Conservation (phyloP, 2,888 invertebrate genomes). For the Amiota mariae region DNA sequence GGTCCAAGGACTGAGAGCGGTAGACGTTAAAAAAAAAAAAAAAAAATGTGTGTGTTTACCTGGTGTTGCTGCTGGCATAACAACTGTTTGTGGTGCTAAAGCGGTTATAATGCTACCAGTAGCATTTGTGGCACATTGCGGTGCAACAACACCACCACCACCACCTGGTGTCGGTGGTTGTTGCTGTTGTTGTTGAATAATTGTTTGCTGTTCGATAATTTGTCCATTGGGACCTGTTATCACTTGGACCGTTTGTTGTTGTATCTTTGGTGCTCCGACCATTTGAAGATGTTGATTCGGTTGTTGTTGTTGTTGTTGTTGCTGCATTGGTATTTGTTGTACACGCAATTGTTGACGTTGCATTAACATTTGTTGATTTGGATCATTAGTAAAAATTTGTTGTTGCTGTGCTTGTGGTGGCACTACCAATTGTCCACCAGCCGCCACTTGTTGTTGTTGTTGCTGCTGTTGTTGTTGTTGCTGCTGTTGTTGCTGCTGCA, state of each 20-base stretch:
- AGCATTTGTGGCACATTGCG: no score
- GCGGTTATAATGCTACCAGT: conserved; percentile 56
- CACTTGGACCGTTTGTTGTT: conserved; percentile 68
- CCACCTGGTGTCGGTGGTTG: conserved; percentile 50
- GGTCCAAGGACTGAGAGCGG: no score
- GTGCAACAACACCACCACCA: conserved; percentile 40
- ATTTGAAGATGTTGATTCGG: conserved; percentile 37
- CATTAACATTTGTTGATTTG: conserved; percentile 70
- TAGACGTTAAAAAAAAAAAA: no score
- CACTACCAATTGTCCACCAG: not conserved
- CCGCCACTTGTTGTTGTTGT: no score
- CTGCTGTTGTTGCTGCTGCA: conserved; percentile 50
- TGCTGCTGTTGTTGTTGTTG: conserved; percentile 54
- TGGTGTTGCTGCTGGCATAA: conserved; percentile 53
- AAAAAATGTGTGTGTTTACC: conserved; percentile 35
- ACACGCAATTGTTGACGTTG: conserved; percentile 71
- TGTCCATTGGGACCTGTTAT: conserved; percentile 61
- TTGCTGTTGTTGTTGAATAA: conserved; percentile 54
- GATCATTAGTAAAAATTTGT: conserved; percentile 68
- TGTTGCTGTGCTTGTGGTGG: conserved; percentile 50
- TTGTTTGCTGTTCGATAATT: conserved; percentile 61
- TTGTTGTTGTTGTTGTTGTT: conserved; percentile 45
- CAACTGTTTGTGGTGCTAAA: conserved; percentile 58
- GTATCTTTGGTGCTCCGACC: conserved; percentile 41
- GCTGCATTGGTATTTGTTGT: conserved; percentile 67